These are phyloP conservation scores for Orthosia gothica DNA, from an alignment of 2,888 invertebrate genomes.

Conservation along the genomic window DNA sequence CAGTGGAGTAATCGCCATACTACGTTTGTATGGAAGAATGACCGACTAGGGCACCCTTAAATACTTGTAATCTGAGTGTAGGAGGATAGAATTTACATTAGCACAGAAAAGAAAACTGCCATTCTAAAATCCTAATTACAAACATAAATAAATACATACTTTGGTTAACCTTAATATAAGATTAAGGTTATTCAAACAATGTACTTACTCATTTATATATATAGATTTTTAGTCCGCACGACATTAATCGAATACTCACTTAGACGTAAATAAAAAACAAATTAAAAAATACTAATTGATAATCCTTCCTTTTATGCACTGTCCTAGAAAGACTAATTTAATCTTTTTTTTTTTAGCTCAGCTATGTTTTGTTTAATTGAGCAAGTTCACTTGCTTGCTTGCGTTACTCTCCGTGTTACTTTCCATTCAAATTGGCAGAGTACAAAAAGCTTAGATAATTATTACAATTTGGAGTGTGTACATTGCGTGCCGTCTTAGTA, in stretches of 20 bases:
- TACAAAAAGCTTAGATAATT: slow-evolving; percentile 47
- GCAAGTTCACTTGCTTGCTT: slow-evolving; percentile 49
- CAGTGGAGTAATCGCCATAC: too few relatives aligned
- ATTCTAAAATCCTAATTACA: slow-evolving; percentile 9
- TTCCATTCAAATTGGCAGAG: slow-evolving; percentile 39
- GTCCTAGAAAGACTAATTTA: slow-evolving; percentile 35
- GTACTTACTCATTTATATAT: not conserved
- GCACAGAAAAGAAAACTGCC: not conserved
- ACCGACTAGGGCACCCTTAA: too few relatives aligned
- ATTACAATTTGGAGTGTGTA: slow-evolving; percentile 43
- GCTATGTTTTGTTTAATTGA: slow-evolving; percentile 19
- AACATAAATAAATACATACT: slow-evolving; percentile 4
- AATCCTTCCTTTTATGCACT: slow-evolving; percentile 29
- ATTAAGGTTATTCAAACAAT: too few relatives aligned
- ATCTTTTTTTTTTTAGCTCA: slow-evolving; percentile 11
- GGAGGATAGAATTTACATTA: not conserved
- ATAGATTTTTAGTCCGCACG: slow-evolving; percentile 36
- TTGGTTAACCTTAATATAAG: slow-evolving; percentile 29
- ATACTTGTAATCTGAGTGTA: not conserved
- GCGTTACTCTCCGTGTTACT: slow-evolving; percentile 45
- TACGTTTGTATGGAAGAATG: too few relatives aligned
- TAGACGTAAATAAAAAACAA: not conserved
- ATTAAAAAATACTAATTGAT: slow-evolving; percentile 12
- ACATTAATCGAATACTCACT: slow-evolving; percentile 11
- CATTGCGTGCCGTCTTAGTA: slow-evolving; percentile 46